A percentile compares a stretch with the other conserved stretches of the same genome.
Conservation (phyloP, 1,140 invertebrate species). For the Philotrypesis tridentata region DNA sequence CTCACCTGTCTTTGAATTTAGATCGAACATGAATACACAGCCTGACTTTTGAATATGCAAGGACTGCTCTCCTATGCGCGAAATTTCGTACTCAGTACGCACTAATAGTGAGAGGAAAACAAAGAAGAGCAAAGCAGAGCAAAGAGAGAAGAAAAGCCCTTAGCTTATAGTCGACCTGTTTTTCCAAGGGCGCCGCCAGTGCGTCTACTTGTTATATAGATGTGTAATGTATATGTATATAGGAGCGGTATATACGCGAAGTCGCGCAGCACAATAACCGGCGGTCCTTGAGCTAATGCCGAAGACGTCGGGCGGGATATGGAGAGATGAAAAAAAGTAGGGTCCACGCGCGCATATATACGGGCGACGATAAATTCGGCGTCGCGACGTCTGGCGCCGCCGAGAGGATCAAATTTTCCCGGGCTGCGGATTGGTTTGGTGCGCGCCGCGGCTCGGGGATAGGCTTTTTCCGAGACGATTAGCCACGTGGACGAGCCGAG, state of each 20-base stretch:
- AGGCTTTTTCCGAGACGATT: background rate
- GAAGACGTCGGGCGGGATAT: background rate
- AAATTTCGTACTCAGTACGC: no score
- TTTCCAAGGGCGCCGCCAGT: background rate
- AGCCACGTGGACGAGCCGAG: background rate
- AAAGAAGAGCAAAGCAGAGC: background rate
- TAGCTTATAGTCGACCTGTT: background rate
- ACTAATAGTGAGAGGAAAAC: no score
- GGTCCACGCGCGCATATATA: no score
- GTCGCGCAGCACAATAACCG: background rate
- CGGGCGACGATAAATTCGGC: constrained; percentile 31
- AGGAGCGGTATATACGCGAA: no score
- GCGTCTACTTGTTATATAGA: background rate
- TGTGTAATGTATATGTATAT: no score
- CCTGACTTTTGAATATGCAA: background rate
- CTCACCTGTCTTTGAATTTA: no score
- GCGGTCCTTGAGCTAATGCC: background rate
- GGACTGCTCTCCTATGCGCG: no score
- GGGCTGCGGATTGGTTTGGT: background rate
- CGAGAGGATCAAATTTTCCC: constrained; percentile 12
- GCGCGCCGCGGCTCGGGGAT: no score
- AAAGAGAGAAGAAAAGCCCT: background rate
- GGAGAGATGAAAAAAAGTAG: constrained; percentile 38
- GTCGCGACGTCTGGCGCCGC: constrained; percentile 39
- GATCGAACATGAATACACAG: no score